Evolutionary conservation across 2,113 vertebrate genomes (phyloP), one percentile per base, ranked within the genome.

Genomic region (Trogon surrucura): DNA sequence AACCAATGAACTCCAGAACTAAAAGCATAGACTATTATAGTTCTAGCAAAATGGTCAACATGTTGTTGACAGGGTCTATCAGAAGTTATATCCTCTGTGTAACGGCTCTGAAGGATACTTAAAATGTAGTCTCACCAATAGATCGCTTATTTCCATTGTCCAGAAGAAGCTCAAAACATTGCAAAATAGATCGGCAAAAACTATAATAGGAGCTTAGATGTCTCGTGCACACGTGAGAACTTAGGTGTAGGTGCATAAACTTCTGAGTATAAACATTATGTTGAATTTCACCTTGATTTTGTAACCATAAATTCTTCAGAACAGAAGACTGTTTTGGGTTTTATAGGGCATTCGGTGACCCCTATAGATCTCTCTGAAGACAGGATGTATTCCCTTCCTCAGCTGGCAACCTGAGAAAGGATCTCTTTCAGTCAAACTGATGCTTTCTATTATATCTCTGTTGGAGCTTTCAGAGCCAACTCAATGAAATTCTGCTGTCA

Each of bases 401-500:
- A 67, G 11, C 5, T 61, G 60, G 38, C 61, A 87, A 57, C 36
- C 6, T 41, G 9, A 50, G 44, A 90, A 80, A 12, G 80, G 11
- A 57, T 84, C 27, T 86, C 36, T 81, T 65, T 88, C 80, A 89
- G 48, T 74, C 38, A 81, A 77, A 80, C 51, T 74, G 64, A 22
- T 66, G 9, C 32, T 86, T 81, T 80, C 80, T 47, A 11, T 47
- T 92, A 22, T 47, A 58, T 62, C 72, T 96, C 91, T 84, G 44
- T 29, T 86, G 70, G 44, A 79, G 34, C 23, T 79, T 92, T 85
- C 65, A 84, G 69, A 87, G 32, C 16, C 57, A 86, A 8, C 36
- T 92, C 64, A 86, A 54, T 27, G 86, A 89, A 88, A 95, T 83
- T 83, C 51, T 86, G 14, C 77, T 80, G 64, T 92, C 86, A 91